These are phyloP conservation scores for Lampris megalopsis DNA, from an alignment of 2,113 vertebrate species.

Conservation along the genomic window DNA sequence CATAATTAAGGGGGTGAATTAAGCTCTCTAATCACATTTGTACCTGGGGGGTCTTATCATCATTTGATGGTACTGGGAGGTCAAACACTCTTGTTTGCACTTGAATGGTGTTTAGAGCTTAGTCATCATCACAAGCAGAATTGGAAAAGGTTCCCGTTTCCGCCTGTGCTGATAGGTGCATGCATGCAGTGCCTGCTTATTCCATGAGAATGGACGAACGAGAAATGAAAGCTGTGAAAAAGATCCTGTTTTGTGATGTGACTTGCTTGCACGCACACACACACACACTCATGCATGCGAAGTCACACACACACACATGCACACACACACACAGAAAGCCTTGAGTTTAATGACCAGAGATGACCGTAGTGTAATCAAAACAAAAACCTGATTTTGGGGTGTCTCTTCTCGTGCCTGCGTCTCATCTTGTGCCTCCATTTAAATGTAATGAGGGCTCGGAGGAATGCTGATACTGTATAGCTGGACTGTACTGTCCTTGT, in stretches of 20 bases:
- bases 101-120: conserved; percentile 34
- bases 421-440: conserved; percentile 43
- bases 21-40: conserved; percentile 1
- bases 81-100: conserved; percentile 11
- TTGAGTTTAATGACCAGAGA: conserved; percentile 22
- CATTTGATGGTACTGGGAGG: neutral
- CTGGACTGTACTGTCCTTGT: conserved; percentile 69
- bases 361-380: conserved; percentile 22
- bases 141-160: conserved; percentile 15
- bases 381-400: conserved; percentile 18
- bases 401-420: conserved; percentile 16
- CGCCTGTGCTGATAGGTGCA: neutral
- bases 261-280: neutral
- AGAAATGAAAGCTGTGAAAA: conserved; percentile 54
- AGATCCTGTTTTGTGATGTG: conserved; percentile 34
- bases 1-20: conserved; percentile 20
- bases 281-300: neutral
- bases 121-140: conserved; percentile 7
- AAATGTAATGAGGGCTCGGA: conserved; percentile 58
- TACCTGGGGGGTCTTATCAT: conserved; percentile 13
- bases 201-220: neutral
- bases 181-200: conserved; percentile 5
- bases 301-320: conserved; percentile 41
- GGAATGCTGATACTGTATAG: conserved; percentile 66
- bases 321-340: neutral